Evolutionary conservation across 53 echinoderm and acorn worm genomes (phyloP).

Genomic region (Apostichopus leukothele): DNA sequence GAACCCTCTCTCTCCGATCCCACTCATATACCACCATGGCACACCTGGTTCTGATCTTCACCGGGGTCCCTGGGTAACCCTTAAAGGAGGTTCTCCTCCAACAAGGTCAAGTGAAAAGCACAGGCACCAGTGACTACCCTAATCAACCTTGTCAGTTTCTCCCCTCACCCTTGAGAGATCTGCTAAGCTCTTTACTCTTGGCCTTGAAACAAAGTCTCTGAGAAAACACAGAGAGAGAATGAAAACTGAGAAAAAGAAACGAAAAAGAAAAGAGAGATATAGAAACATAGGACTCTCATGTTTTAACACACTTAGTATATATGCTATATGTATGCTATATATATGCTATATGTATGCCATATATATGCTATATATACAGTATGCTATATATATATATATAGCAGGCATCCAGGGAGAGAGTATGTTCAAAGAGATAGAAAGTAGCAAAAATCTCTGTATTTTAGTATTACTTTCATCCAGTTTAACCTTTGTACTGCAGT

Average conservation of each 20-base stretch:
- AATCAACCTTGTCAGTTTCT: conserved; percentile 38
- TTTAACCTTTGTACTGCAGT: too few species aligned
- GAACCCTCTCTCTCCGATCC: background rate
- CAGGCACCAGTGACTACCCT: background rate
- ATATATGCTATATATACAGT: too few species aligned
- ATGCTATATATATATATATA: too few species aligned
- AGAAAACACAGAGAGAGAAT: background rate
- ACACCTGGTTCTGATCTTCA: conserved; percentile 39
- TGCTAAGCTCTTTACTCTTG: conserved; percentile 20
- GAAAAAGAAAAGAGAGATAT: background rate
- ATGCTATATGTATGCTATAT: too few species aligned
- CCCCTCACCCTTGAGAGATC: conserved; percentile 39
- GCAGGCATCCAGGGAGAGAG: too few species aligned
- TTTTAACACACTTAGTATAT: too few species aligned
- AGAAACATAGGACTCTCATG: too few species aligned
- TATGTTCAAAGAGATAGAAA: too few species aligned
- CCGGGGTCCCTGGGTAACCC: conserved; percentile 31
- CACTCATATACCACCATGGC: conserved; percentile 18
- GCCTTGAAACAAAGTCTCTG: conserved; percentile 17
- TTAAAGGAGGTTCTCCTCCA: conserved; percentile 30
- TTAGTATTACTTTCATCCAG: too few species aligned
- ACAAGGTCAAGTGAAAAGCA: background rate
- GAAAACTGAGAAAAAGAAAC: background rate
- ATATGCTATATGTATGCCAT: too few species aligned
- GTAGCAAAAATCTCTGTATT: too few species aligned